phyloP scores from a whole-genome alignment of 2,888 invertebrate genomes.

The Hydroisotoma schaefferi region DNA sequence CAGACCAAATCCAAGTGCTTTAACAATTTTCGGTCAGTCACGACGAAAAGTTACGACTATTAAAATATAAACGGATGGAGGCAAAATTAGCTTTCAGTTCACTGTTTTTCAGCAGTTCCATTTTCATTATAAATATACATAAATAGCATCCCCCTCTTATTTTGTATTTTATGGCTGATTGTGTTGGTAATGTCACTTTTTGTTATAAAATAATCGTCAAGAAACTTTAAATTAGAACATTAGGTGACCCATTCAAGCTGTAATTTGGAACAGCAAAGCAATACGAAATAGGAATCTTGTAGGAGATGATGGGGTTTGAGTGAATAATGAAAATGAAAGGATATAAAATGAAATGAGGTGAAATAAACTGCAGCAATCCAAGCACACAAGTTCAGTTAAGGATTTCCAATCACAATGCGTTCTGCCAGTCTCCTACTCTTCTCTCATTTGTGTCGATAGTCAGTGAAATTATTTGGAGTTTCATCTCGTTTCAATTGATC shows the following conservation, averaged over 20 bases:
- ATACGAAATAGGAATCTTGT: background rate
- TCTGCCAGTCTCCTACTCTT: background rate
- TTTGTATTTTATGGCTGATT: background rate
- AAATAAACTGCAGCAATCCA: conserved; percentile 4
- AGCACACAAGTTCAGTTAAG: conserved; percentile 1
- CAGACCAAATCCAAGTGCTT: background rate
- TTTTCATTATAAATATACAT: background rate
- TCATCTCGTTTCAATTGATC: background rate
- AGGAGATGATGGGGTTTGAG: background rate
- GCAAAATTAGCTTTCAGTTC: background rate
- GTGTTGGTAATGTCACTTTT: conserved; percentile 5
- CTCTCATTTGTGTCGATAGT: conserved; percentile 3
- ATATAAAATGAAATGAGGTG: conserved; percentile 10
- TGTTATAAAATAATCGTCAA: conserved; percentile 1
- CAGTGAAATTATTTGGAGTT: conserved; percentile 4
- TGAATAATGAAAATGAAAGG: conserved; percentile 10
- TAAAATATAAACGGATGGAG: background rate
- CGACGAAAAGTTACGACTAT: background rate
- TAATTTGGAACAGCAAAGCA: background rate
- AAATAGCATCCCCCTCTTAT: background rate
- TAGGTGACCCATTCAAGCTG: conserved; percentile 5
- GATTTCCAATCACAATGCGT: background rate
- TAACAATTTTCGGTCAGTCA: background rate
- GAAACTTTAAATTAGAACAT: conserved; percentile 10
- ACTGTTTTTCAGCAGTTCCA: background rate